Base-by-base conservation (phyloP, 53 echinoderm and acorn worm species). In the Temnopleurus reevesii region DNA sequence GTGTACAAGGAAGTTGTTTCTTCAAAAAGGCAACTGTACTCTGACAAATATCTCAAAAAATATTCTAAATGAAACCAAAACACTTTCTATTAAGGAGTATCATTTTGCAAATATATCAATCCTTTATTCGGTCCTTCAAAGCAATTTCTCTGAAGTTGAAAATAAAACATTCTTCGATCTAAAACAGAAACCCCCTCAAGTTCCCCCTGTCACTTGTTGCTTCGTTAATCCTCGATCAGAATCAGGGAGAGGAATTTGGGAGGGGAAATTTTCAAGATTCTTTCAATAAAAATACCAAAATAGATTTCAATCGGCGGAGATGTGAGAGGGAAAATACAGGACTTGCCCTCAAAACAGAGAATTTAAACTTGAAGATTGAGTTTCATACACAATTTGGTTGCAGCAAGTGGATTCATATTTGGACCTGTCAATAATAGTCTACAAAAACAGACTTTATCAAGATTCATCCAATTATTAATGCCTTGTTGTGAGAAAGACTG, bases 371-470 rank as follows among this genome's bases (percentile, higher is more conserved):
- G 18, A 66, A 41, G 19, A 71, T 71, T 71, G 13, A 41, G 41
- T 71, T 71, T 71, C 71, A 71, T 71, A 65, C 35, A 71, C 71
- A 71, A 71, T 71, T 71, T 71, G 41, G 58, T 26, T 0, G 5
- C 58, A 58, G 58, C 58, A 58, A 58, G 58, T 58, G 58, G 36
- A 71, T 41, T 71, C 71, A 71, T 71, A 71, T 43, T 71, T 71
- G 71, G 71, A 38, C 71, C 71, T 71, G 71, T 71, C 41, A 71
- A 71, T n/a, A 71, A 21, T 71, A 71, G 71, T 71, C 71, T 71
- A 23, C 71, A 71, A 71, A 71, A 38, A 71, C 71, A 71, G 7
- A 71, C 71, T 38, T 36, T 1, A 71, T 71, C 41, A n/a, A n/a
- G n/a, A n/a, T n/a, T n/a, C n/a, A n/a, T n/a, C n/a, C n/a, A n/a